These are phyloP conservation scores for Geococcyx californianus DNA, from an alignment of 2,113 vertebrate species.

Conservation along the genomic window DNA sequence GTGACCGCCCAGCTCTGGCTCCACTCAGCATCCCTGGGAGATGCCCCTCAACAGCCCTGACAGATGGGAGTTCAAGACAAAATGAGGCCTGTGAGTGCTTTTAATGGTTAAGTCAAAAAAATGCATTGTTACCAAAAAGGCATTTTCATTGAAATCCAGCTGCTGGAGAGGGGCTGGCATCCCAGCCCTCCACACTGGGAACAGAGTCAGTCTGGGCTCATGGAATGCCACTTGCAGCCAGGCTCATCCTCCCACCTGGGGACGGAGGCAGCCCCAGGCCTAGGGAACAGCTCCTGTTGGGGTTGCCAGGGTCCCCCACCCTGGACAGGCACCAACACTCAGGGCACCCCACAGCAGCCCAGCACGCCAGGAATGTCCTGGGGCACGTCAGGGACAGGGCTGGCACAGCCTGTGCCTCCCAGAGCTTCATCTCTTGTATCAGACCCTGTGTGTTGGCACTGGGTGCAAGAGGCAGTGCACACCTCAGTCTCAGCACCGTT, in stretches of 20 bases:
- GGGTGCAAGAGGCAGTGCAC: neutral
- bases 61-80: neutral
- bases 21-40: neutral
- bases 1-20: neutral
- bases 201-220: neutral
- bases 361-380: neutral
- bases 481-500: accelerated
- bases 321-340: neutral
- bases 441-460: accelerated
- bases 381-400: accelerated
- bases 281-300: neutral
- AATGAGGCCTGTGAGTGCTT: neutral
- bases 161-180: neutral
- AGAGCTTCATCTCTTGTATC: accelerated
- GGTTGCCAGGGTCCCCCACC: neutral
- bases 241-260: accelerated
- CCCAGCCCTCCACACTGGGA: accelerated
- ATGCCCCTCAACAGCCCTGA: neutral
- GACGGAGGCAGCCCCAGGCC: neutral
- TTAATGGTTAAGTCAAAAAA: constrained; percentile 40
- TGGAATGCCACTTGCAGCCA: neutral
- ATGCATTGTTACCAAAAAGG: neutral
- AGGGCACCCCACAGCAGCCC: accelerated
- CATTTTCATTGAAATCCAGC: constrained; percentile 32
- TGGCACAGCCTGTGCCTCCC: neutral